Evolutionary conservation across 2,888 invertebrate species (phyloP), one percentile per base, ranked within the genome.

Genomic region (Dasypogon diadema): DNA sequence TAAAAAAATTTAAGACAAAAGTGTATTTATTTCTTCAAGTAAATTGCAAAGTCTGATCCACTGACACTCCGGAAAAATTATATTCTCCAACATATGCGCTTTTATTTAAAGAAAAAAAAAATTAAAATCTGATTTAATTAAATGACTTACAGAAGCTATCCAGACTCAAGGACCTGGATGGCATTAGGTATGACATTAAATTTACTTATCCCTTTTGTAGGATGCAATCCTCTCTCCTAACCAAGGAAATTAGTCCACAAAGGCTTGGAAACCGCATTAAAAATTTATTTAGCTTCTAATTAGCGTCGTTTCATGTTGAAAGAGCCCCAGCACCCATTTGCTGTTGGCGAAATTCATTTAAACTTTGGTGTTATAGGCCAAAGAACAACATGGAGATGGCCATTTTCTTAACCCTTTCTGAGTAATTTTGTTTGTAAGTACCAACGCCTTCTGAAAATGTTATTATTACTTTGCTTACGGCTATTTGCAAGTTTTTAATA

Each of bases 261-360:
- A 75, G 73, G 60, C 16, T 24, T 75, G 78, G 75, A 78, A 79
- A 79, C 79, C 80, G 75, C 79, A 80, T 80, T 79, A 80, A 79
- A 80, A 80, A 80, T 80, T 79, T 79, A 79, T 78, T 79, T 79
- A 79, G 76, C 79, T 79, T 78, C 80, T 80, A 79, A 80, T 79
- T 79, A 80, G 78, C 79, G 77, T 79, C 78, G 79, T 77, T 79
- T 79, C 79, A 79, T 72, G 74, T 74, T 30, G 73, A 72, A 56
- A 74, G 75, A 22, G 55, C 46, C 75, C 75, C 58, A 74, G 22
- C 74, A 54, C 72, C 74, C 78, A 74, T 77, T 77, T 76, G 78
- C 80, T 75, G 37, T 68, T 78, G 79, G 80, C 79, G 74, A 80
- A 80, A 80, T 80, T 79, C 80, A 79, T 80, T 80, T 77, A 77